These are phyloP conservation scores for Stomatorhinus ivindoensis DNA, from an alignment of 2,113 vertebrate species.

Conservation along the genomic window DNA sequence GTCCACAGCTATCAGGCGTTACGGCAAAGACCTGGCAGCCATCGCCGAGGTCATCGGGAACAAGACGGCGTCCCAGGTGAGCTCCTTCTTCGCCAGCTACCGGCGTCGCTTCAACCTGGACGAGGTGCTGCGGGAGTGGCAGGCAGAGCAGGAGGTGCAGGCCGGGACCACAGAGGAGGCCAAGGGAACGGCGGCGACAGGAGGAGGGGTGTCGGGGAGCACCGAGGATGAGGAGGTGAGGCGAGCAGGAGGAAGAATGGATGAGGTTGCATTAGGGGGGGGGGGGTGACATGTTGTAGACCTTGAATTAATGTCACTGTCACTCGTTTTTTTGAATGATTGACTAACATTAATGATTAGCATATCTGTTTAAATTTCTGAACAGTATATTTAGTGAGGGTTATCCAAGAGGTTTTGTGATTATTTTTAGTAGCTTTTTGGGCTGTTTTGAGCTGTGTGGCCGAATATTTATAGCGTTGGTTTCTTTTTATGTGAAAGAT, in stretches of 20 bases:
- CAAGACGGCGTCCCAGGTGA: conserved; percentile 78
- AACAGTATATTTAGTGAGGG: not conserved
- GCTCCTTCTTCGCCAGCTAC: conserved; percentile 83
- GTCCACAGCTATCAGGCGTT: conserved; percentile 72
- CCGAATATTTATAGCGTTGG: not conserved
- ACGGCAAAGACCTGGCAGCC: conserved; percentile 77
- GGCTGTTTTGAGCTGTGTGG: not conserved
- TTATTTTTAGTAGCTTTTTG: not conserved
- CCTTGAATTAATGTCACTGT: not conserved
- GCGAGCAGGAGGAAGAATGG: not conserved
- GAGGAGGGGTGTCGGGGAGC: conserved; percentile 41
- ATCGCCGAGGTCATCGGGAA: conserved; percentile 83
- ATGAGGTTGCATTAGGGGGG: not conserved
- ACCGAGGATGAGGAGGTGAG: conserved; percentile 68
- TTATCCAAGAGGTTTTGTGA: not conserved
- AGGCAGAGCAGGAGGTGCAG: conserved; percentile 71
- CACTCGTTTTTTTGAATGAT: not conserved
- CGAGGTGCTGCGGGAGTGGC: conserved; percentile 84
- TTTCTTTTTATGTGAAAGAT: not conserved
- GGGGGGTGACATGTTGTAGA: not conserved
- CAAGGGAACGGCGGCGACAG: conserved; percentile 41
- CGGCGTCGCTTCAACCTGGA: conserved; percentile 82
- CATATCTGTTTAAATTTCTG: not conserved
- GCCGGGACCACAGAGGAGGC: conserved; percentile 34
- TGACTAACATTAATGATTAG: not conserved